Evolutionary conservation across 2,888 invertebrate genomes (phyloP), one percentile per base, ranked within the genome.

Genomic region (Margaritifera margaritifera): DNA sequence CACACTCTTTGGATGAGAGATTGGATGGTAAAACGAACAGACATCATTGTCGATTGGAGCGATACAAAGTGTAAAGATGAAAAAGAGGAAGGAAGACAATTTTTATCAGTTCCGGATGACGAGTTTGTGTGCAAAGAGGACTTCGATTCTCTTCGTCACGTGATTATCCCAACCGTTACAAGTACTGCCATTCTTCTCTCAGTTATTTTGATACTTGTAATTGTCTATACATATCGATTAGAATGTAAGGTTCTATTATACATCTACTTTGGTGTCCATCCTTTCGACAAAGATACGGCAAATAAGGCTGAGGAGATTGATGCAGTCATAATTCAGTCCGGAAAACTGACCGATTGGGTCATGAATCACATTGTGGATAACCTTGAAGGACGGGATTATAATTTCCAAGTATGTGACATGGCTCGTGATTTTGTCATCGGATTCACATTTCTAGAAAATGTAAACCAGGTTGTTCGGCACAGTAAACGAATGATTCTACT

Each of bases 211-310:
- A 22, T 61, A 19, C n/a, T 73, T 4, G 53, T 69, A 19, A 19
- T 74, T 1, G 24, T 75, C 22, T 77, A 75, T 52, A 57, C 74
- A 5, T 81, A 77, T 52, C 66, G 77, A 53, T 50, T 80, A 15
- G 81, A 81, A 54, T 64, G 77, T 18, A 81, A 81, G 62, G 80
- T 81, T 15, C 27, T 80, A 18, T 50, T 81, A 52, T 81, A 77
- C 54, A 72, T 81, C 3, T 81, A 81, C 58, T 76, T 78, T 55
- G 80, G 80, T 8, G 57, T 80, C 24, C 80, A 78, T 71, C 81
- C 81, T 18, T 81, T 80, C 58, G 81, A 81, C 63, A 72, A 70
- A 56, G 78, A 80, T 51, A 69, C 71, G 20, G 71, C 69, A 15
- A 66, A 69, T 8, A 57, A 61, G 0, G 51, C 67, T 20, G 81